phyloP scores from a whole-genome alignment of 2,888 invertebrate genomes.

The Hypselothyrea guttata region DNA sequence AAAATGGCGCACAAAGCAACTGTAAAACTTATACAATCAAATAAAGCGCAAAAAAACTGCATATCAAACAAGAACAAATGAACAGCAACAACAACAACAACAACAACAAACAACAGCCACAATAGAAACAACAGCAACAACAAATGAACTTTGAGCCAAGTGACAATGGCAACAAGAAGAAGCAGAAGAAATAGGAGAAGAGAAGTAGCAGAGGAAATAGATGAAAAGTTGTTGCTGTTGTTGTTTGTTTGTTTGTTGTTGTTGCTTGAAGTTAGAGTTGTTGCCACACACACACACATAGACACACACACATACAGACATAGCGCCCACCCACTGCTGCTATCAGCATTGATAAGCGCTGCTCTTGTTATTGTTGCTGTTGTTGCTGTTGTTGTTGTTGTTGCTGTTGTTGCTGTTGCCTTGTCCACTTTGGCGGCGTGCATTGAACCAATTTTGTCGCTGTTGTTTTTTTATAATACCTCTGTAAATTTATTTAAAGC shows the following conservation, averaged over 20 bases:
- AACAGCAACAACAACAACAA: constrained; percentile 34
- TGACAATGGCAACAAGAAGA: constrained; percentile 48
- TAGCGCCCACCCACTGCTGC: not conserved
- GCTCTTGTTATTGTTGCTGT: too few relatives aligned
- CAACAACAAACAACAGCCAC: too few relatives aligned
- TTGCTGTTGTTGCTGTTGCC: too few relatives aligned
- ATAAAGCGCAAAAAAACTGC: constrained; percentile 40
- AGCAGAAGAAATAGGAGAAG: too few relatives aligned
- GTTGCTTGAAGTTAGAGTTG: constrained; percentile 2
- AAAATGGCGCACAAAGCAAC: constrained; percentile 73
- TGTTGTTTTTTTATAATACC: constrained; percentile 69
- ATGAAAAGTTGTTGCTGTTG: too few relatives aligned
- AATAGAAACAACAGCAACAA: constrained; percentile 47
- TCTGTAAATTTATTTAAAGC: constrained; percentile 76
- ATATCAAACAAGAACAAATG: constrained; percentile 25
- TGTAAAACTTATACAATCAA: constrained; percentile 72
- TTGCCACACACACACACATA: too few relatives aligned
- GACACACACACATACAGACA: too few relatives aligned
- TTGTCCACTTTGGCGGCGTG: constrained; percentile 60
- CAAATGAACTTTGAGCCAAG: constrained; percentile 72
- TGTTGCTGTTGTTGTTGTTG: too few relatives aligned
- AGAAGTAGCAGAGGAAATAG: too few relatives aligned
- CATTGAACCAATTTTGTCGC: constrained; percentile 70
- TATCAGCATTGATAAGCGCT: constrained; percentile 46
- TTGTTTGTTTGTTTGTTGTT: constrained; percentile 5